These are phyloP conservation scores for Macropus fuliginosus DNA, from an alignment of 2,797 vertebrate species.

Conservation along the genomic window DNA sequence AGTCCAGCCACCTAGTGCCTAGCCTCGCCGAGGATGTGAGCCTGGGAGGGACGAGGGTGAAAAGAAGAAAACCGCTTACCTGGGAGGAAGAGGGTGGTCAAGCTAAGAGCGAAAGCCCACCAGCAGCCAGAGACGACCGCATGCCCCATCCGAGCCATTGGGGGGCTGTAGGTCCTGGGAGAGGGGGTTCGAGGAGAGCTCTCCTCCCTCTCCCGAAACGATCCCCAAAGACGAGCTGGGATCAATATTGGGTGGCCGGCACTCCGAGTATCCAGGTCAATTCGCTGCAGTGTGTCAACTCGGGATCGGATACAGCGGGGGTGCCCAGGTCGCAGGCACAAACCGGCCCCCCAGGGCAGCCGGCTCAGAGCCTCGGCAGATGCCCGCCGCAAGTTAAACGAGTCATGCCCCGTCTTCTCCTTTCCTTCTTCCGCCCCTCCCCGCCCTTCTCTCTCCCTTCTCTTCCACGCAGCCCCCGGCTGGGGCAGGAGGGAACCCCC, in stretches of 20 bases:
- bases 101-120: constrained; percentile 84
- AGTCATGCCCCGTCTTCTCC: constrained; percentile 74
- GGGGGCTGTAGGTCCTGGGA: constrained; percentile 68
- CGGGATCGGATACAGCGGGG: constrained; percentile 65
- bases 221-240: constrained; percentile 72
- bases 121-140: constrained; percentile 81
- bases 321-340: constrained; percentile 54
- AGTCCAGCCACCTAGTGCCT: constrained; percentile 55
- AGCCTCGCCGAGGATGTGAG: constrained; percentile 20
- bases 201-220: constrained; percentile 62
- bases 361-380: constrained; percentile 75
- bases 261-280: constrained; percentile 72
- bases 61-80: constrained; percentile 77
- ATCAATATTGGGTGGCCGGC: constrained; percentile 44
- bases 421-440: constrained; percentile 64
- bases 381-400: constrained; percentile 74
- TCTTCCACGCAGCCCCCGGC: constrained; percentile 62
- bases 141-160: constrained; percentile 84
- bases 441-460: constrained; percentile 62
- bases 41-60: background rate
- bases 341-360: constrained; percentile 60
- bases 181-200: constrained; percentile 73
- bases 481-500: constrained; percentile 68
- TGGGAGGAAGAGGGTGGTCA: constrained; percentile 83
- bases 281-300: constrained; percentile 64